Evolutionary conservation across 2,888 invertebrate species (phyloP), one percentile per base, ranked within the genome.

Genomic region (Caenorhabditis plicata): DNA sequence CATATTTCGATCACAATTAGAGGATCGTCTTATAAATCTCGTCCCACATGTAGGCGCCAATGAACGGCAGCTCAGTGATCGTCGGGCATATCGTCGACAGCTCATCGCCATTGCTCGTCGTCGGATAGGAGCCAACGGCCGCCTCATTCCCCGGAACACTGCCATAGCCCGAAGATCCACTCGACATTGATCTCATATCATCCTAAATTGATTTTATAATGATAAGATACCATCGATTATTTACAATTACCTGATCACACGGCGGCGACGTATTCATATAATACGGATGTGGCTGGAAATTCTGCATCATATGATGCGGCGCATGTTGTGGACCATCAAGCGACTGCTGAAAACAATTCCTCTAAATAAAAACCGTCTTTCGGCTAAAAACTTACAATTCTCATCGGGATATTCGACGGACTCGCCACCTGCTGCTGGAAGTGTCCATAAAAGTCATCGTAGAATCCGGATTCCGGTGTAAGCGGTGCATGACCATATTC

Each of bases 381-480:
- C n/a, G 53, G 47, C 53, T 53, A 43, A n/a, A n/a, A n/a, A 4
- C 38, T 19, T 45, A 62, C 62, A 45, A 53, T 54, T 52, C 58
- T 36, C n/a, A 64, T 40, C 17, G 49, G 33, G 11, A 42, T 44
- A 7, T 47, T 44, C n/a, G 51, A 36, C n/a, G 46, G 39, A 20
- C 41, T 52, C 15, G 36, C 38, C 32, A 20, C 17, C 8, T 41
- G 23, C 5, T 46, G 50, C 27, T 47, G 55, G 26, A 43, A 51
- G 11, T 35, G 35, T 15, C 40, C 38, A 46, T 62, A 68, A 47
- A 49, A 68, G 41, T 74, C 74, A 11, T 75, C 75, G 61, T 72
- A 74, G 53, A 69, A 75, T 32, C 75, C 75, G 22, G 61, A 61
- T 51, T 75, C 75, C 2, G 75, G 75, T 3, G 74, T 73, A 33